Base-by-base conservation (phyloP, 1,140 invertebrate species). In the Trichonephila clavata region DNA sequence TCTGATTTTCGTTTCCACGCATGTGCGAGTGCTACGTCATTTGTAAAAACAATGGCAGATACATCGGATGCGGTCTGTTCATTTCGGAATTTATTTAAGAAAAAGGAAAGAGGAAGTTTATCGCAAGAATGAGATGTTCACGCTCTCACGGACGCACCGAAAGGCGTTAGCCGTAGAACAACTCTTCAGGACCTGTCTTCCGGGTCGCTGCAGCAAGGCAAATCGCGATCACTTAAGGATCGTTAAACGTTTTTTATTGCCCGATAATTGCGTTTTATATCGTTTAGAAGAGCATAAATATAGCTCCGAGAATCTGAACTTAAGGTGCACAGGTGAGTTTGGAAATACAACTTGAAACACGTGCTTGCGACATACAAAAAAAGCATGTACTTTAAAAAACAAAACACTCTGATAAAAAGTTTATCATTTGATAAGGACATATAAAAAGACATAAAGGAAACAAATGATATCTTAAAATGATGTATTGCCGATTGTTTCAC, bases 11-110 rank as follows among this genome's bases (percentile, higher is more conserved):
- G 21, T 83, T 57, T 83, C 39, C 81, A 57, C 81, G 81, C 81
- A 83, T 57, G 81, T 10, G 81, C 81, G 81, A 83, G 81, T 59
- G 81, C 81, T 83, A 83, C 81, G 27, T 57, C 81, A 59, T 20
- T 83, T 24, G 81, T 83, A 57, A 83, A 83, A 57, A 83, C 81
- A 83, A 83, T 77, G 16, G 81, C 20, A 24, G 81, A 83, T 21
- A 83, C 50, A 50, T 50, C n/a, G 20, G 81, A 83, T 83, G 39
- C 50, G 81, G 81, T 83, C 50, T 16, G 81, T 18, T 83, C 81
- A 50, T 83, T 83, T 83, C 43, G 14, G 81, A 83, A 83, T 83
- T 83, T 83, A 83, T 83, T 83, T 50, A 83, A 83, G 50, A 83
- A 59, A 50, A n/a, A 83, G 71, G 27, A 77, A 77, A 77, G 24